These are phyloP conservation scores for Elgaria multicarinata DNA, from an alignment of 2,113 vertebrate genomes.

Conservation along the genomic window DNA sequence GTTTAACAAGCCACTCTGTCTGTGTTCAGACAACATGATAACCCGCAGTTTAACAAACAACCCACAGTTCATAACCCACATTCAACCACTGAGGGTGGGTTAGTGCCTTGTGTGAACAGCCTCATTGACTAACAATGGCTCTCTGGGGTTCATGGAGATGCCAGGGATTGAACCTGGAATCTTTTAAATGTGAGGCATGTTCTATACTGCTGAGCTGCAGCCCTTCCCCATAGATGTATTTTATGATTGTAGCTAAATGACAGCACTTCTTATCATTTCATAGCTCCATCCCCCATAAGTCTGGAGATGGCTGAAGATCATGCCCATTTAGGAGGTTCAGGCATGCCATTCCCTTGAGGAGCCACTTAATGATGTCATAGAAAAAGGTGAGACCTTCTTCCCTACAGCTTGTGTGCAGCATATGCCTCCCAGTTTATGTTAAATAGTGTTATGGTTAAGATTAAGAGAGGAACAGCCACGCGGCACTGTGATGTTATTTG, in stretches of 20 bases:
- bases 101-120: too few relatives aligned
- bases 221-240: neutral
- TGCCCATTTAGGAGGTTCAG: slow-evolving; percentile 25
- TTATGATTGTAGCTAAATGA: neutral
- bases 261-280: neutral
- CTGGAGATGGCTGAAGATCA: slow-evolving; percentile 1
- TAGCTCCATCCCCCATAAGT: slow-evolving; percentile 1
- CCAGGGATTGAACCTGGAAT: neutral
- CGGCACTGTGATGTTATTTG: slow-evolving; percentile 51
- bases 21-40: too few relatives aligned
- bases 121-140: neutral
- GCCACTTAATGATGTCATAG: slow-evolving; percentile 13
- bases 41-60: too few relatives aligned
- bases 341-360: slow-evolving; percentile 11
- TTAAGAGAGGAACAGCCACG: slow-evolving; percentile 42
- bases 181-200: neutral
- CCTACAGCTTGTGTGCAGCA: neutral
- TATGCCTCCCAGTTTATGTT: slow-evolving; percentile 33
- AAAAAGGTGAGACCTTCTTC: slow-evolving; percentile 24
- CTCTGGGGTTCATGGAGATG: neutral
- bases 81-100: too few relatives aligned
- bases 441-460: slow-evolving; percentile 41
- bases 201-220: neutral
- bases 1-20: too few relatives aligned
- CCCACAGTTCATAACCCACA: too few relatives aligned